A percentile compares a stretch with the other conserved stretches of the same genome.
phyloP scores from a whole-genome alignment of 2,888 invertebrate genomes.

The Incurvaria masculella region DNA sequence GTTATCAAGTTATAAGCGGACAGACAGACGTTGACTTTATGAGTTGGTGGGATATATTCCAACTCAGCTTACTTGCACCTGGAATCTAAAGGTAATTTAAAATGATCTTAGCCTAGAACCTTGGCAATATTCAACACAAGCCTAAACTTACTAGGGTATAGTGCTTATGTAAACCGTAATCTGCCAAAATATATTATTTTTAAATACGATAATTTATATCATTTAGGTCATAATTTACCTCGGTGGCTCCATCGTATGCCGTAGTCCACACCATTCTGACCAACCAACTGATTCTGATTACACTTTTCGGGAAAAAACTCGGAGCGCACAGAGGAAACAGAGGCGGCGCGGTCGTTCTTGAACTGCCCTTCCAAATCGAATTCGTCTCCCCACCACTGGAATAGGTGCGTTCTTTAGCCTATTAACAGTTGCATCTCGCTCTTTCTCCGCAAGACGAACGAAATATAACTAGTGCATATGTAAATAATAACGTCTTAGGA shows the following conservation, averaged over 20 bases:
- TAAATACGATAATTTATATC: too few species aligned
- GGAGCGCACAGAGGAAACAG: slow-evolving; percentile 25
- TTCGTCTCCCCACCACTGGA: slow-evolving; percentile 34
- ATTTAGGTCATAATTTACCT: too few species aligned
- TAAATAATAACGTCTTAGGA: neutral
- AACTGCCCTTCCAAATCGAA: slow-evolving; percentile 52
- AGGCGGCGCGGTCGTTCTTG: slow-evolving; percentile 49
- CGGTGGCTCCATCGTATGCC: slow-evolving; percentile 37
- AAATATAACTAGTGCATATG: neutral
- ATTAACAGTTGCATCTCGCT: neutral
- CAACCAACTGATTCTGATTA: slow-evolving; percentile 22
- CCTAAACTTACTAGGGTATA: too few species aligned
- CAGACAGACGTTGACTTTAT: too few species aligned
- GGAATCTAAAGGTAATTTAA: too few species aligned
- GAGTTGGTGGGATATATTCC: too few species aligned
- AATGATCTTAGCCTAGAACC: too few species aligned
- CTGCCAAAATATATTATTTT: neutral
- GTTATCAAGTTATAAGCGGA: too few species aligned
- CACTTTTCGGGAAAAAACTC: slow-evolving; percentile 29
- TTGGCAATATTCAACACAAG: too few species aligned
- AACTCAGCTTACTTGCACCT: too few species aligned
- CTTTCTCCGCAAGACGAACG: neutral
- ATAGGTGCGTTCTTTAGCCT: slow-evolving; percentile 12
- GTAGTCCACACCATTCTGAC: slow-evolving; percentile 44
- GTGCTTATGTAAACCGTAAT: slow-evolving; percentile 1